Evolutionary conservation across 2,888 invertebrate species (phyloP).

Genomic region (Lysandra bellargus): DNA sequence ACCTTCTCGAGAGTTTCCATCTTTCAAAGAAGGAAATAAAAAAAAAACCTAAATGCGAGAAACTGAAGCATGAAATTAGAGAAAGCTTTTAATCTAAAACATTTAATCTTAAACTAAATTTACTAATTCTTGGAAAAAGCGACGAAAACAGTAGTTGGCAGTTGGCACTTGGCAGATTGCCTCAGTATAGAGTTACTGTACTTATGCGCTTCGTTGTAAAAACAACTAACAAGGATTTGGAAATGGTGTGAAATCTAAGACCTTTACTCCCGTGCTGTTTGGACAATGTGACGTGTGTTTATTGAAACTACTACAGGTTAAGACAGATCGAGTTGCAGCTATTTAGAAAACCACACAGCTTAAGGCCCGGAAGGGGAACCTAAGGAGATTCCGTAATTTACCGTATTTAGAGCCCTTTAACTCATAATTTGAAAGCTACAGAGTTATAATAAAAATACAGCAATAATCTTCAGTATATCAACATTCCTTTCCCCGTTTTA

Average conservation of each 20-base stretch:
- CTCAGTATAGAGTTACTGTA: constrained; percentile 68
- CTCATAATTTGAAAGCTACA: too few species aligned
- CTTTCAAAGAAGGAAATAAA: too few species aligned
- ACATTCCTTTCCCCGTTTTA: too few species aligned
- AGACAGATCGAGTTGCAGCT: constrained; percentile 43
- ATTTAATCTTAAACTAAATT: not conserved
- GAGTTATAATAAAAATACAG: too few species aligned
- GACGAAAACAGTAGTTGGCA: constrained; percentile 48
- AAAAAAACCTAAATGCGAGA: not conserved
- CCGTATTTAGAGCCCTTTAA: too few species aligned
- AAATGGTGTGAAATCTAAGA: constrained; percentile 72
- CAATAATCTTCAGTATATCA: too few species aligned
- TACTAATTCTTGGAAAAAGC: constrained; percentile 30
- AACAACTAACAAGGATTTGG: constrained; percentile 68
- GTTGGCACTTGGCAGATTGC: constrained; percentile 60
- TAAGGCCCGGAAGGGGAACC: too few species aligned
- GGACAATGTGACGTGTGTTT: constrained; percentile 75
- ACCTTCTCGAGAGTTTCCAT: too few species aligned
- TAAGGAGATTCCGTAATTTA: too few species aligned
- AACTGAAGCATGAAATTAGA: too few species aligned
- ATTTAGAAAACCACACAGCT: not conserved
- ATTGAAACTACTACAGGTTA: constrained; percentile 60
- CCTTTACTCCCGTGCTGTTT: constrained; percentile 72
- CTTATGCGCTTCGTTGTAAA: constrained; percentile 74
- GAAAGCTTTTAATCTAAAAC: not conserved